phyloP scores from a whole-genome alignment of 2,797 vertebrate genomes.

The Clarias pachynema region DNA sequence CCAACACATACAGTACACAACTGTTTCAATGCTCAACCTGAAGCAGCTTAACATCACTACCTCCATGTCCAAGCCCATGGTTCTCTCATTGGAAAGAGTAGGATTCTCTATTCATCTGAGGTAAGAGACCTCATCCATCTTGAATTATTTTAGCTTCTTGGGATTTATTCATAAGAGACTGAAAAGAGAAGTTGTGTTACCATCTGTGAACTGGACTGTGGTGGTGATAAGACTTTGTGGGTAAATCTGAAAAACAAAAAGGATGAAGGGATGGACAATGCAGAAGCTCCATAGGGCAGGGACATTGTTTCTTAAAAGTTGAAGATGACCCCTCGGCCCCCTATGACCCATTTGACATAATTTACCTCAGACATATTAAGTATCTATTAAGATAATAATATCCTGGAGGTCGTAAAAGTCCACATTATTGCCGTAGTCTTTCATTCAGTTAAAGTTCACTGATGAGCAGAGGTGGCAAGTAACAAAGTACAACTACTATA shows the following conservation, averaged over 20 bases:
- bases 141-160: not conserved
- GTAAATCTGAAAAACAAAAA: not conserved
- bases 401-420: no score
- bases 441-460: not conserved
- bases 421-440: no score
- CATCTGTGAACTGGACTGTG: not conserved
- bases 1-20: not conserved
- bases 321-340: no score
- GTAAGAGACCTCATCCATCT: not conserved
- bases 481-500: no score
- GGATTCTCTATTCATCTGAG: not conserved
- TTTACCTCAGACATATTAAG: not conserved
- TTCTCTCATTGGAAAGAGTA: not conserved
- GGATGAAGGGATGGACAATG: not conserved
- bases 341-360: not conserved
- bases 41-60: not conserved
- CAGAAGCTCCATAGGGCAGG: not conserved
- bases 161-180: not conserved
- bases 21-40: not conserved
- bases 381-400: not conserved
- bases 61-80: not conserved
- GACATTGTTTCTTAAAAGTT: not conserved
- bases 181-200: not conserved
- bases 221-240: not conserved
- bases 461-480: not conserved